Evolutionary conservation across 2,113 vertebrate species (phyloP).

Genomic region (Miniopterus natalensis): DNA sequence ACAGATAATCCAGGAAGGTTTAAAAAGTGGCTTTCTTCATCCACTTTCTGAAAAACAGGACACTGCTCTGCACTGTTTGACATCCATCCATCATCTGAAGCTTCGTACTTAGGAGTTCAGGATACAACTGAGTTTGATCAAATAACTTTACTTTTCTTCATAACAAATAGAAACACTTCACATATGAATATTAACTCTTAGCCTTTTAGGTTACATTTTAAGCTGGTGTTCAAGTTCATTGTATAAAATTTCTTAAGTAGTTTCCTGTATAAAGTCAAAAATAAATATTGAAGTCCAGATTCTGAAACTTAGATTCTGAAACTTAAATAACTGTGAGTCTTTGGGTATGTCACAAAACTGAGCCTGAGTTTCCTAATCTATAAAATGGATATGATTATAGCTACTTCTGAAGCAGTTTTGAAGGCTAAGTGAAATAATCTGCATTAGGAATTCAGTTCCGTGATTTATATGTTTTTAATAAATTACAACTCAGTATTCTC

Average conservation of each 20-base stretch:
- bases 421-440: neutral
- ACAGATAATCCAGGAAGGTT: conserved; percentile 90
- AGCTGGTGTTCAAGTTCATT: conserved; percentile 37
- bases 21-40: conserved; percentile 88
- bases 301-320: conserved; percentile 30
- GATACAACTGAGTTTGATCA: conserved; percentile 3
- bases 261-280: conserved; percentile 10
- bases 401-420: conserved; percentile 15
- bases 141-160: conserved; percentile 20
- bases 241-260: conserved; percentile 55
- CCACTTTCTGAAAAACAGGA: conserved; percentile 33
- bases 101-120: conserved; percentile 9
- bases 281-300: neutral
- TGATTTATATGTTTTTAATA: conserved; percentile 27
- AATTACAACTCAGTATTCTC: neutral
- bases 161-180: conserved; percentile 30
- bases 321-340: neutral
- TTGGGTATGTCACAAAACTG: neutral
- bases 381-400: neutral
- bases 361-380: neutral
- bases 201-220: conserved; percentile 44
- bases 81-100: neutral
- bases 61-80: too few relatives aligned
- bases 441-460: neutral
- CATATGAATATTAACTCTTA: neutral